Evolutionary conservation across 2,888 invertebrate genomes (phyloP).

Genomic region (Miltochrista miniata): DNA sequence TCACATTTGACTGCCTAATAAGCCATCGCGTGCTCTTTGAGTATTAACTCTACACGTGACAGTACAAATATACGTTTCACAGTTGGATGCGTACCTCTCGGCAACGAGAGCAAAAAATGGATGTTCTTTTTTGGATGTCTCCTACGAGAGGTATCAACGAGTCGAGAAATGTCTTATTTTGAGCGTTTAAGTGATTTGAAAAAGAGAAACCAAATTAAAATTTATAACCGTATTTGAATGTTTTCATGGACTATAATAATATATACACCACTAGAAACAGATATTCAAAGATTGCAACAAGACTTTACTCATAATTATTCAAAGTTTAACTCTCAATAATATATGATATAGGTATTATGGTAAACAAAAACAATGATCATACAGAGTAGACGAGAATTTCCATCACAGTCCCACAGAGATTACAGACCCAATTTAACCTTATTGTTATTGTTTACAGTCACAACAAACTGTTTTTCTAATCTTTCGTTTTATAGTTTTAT

Average conservation of each 20-base stretch:
- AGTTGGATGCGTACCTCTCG: constrained; percentile 21
- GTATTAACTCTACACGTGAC: constrained; percentile 21
- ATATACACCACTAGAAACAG: constrained; percentile 23
- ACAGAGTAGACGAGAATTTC: constrained; percentile 15
- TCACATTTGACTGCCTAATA: not conserved
- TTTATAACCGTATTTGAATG: too few relatives aligned
- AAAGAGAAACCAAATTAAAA: too few relatives aligned
- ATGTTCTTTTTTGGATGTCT: too few relatives aligned
- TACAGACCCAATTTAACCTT: constrained; percentile 13
- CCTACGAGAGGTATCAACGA: constrained; percentile 36
- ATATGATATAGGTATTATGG: constrained; percentile 12
- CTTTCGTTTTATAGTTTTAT: not conserved
- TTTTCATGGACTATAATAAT: too few relatives aligned
- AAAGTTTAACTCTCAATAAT: constrained; percentile 28
- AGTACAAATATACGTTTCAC: constrained; percentile 27
- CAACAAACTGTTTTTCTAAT: constrained; percentile 1
- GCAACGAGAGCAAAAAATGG: constrained; percentile 24
- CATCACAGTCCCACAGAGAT: constrained; percentile 13
- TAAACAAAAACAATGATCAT: constrained; percentile 13
- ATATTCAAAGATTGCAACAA: constrained; percentile 25
- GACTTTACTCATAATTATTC: constrained; percentile 24
- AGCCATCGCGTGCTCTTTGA: too few relatives aligned
- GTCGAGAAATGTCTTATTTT: not conserved
- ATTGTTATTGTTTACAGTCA: constrained; percentile 11
- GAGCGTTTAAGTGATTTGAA: too few relatives aligned